Evolutionary conservation across 2,797 vertebrate species (phyloP).

Genomic region (Balearica regulorum): DNA sequence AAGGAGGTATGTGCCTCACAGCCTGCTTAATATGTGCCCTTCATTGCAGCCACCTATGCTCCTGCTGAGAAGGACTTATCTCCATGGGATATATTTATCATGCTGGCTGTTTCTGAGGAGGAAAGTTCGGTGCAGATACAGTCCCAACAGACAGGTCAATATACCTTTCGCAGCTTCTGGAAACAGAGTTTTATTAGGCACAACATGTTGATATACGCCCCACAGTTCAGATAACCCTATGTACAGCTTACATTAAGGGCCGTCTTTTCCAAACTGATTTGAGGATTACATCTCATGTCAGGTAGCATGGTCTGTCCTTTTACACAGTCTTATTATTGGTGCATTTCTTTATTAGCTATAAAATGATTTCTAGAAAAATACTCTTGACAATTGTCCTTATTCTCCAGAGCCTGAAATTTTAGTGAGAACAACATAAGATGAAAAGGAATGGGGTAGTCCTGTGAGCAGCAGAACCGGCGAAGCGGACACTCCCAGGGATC

Average conservation of each 20-base stretch:
- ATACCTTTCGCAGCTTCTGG: background rate
- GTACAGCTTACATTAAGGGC: background rate
- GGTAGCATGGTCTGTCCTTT: background rate
- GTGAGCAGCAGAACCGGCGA: background rate
- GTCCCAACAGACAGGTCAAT: background rate
- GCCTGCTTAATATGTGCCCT: background rate
- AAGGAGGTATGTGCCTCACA: background rate
- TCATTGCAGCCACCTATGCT: background rate
- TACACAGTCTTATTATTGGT: rapidly evolving
- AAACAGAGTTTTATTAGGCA: slow-evolving; percentile 16
- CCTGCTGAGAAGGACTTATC: background rate
- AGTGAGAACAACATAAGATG: background rate
- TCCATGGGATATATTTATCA: background rate
- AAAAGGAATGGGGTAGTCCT: background rate
- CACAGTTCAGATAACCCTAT: background rate
- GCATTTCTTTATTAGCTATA: background rate
- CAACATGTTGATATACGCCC: background rate
- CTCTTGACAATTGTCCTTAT: background rate
- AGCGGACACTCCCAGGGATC: background rate
- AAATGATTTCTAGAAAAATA: background rate
- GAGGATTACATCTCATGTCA: background rate
- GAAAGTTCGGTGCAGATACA: background rate
- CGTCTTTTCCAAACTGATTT: background rate
- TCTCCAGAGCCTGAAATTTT: background rate
- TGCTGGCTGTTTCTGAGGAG: background rate